Percentiles rank a stretch among this genome's conserved stretches.
Conservation (phyloP, 2,888 invertebrate genomes). For the Erebia ligea region DNA sequence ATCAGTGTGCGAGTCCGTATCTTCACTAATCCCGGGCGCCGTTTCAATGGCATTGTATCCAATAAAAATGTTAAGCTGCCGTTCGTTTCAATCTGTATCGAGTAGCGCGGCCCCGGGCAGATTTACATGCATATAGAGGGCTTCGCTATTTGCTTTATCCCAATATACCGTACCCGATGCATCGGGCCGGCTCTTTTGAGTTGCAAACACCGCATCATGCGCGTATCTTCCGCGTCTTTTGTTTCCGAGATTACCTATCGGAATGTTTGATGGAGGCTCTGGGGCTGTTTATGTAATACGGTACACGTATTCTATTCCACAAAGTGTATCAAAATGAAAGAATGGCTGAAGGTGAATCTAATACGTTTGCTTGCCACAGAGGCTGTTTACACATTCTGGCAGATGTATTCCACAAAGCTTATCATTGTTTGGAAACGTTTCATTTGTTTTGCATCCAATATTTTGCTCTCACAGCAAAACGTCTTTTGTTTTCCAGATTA, state of each 20-base stretch:
- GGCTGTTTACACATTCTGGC: background rate
- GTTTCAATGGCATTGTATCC: conserved; percentile 52
- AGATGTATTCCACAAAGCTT: background rate
- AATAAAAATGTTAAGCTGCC: conserved; percentile 71
- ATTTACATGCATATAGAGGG: conserved; percentile 76
- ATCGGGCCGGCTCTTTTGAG: conserved; percentile 41
- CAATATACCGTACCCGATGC: conserved; percentile 50
- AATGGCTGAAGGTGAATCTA: background rate
- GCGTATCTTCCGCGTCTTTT: conserved; percentile 35
- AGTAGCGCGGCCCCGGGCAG: conserved; percentile 60
- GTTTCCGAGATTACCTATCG: conserved; percentile 36
- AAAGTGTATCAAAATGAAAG: background rate
- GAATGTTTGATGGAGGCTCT: conserved; percentile 27
- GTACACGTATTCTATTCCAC: conserved; percentile 13
- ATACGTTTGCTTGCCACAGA: background rate
- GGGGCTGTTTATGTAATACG: conserved; percentile 25
- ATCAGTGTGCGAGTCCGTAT: conserved; percentile 30
- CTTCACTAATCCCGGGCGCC: conserved; percentile 40
- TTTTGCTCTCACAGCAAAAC: background rate
- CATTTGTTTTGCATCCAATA: background rate
- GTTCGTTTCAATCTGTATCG: conserved; percentile 72
- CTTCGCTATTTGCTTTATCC: conserved; percentile 61
- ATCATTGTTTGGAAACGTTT: background rate
- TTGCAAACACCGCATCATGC: conserved; percentile 40
- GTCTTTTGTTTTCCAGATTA: background rate